Evolutionary conservation across 2,888 invertebrate species (phyloP), one percentile per base, ranked within the genome.

Genomic region (Xylophagus ater): DNA sequence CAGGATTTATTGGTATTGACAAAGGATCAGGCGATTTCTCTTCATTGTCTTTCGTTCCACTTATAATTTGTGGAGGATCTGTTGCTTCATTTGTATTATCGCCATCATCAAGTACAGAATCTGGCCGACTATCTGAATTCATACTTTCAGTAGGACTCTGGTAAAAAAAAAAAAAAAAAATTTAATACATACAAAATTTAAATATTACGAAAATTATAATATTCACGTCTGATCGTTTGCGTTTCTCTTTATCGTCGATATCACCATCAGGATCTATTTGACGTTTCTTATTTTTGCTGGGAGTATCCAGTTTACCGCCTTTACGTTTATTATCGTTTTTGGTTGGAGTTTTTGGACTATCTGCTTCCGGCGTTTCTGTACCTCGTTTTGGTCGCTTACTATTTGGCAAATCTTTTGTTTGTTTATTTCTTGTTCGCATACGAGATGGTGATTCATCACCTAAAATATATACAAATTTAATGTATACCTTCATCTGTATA

Each of bases 361-460:
- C 54, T 14, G 62, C 55, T 37, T 72, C 72, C 14, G 73, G 72
- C n/a, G 72, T 72, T 41, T 73, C 73, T 25, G 70, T 71, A 50
- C 72, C 76, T 47, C 77, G 69, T 62, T 76, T 74, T 29, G 76
- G 74, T 53, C 76, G 65, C 45, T 66, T 65, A 46, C 60, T 66
- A 50, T 62, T 62, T 37, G 63, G 59, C 48, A 60, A 76, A 67
- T 87, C 81, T 68, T 86, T 84, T 51, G 60, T 76, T 53, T 73
- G 74, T 61, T 82, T 81, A 65, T 87, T 85, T 53, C 89, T 72
- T 46, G 89, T 89, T 60, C 88, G 76, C 82, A 88, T 87, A 64
- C 88, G 78, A 60, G 84, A 86, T 37, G 88, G 88, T 58, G 83
- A 83, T 57, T 81, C 80, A 59, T 86, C 87, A 53, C 50, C 49